Conservation (phyloP, 1,140 invertebrate species). For the Onthophagus taurus region DNA sequence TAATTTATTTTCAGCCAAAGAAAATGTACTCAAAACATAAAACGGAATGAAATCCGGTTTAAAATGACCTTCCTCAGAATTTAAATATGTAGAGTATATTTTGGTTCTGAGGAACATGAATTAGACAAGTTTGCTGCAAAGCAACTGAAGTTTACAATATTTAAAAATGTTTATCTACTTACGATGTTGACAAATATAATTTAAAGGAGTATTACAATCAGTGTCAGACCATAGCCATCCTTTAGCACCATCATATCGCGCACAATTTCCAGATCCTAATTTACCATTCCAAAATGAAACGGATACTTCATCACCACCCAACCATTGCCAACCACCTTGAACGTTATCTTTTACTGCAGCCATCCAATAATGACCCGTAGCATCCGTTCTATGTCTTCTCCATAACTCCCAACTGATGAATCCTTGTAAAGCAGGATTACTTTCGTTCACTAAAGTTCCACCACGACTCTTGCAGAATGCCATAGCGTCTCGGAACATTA, state of each 20-base stretch:
- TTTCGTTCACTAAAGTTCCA: conserved; percentile 80
- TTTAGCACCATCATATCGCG: conserved; percentile 83
- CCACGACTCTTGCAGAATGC: conserved; percentile 70
- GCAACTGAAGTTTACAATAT: not conserved
- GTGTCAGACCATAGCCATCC: conserved; percentile 94
- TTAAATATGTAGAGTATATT: too few species aligned
- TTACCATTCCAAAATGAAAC: conserved; percentile 90
- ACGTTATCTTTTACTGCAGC: conserved; percentile 78
- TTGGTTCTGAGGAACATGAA: too few species aligned
- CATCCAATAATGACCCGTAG: conserved; percentile 91
- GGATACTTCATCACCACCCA: conserved; percentile 76
- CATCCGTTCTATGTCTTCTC: conserved; percentile 80
- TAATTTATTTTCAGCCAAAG: too few species aligned
- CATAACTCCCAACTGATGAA: conserved; percentile 92
- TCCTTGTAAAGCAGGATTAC: conserved; percentile 86
- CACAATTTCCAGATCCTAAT: conserved; percentile 74
- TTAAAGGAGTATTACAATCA: conserved; percentile 73
- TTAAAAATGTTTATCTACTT: too few species aligned
- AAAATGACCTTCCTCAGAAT: too few species aligned
- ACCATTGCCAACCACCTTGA: conserved; percentile 81
- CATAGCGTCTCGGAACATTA: conserved; percentile 71
- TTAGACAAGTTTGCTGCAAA: not conserved
- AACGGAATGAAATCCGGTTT: too few species aligned
- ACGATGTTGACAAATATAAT: conserved; percentile 93
- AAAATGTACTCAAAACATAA: too few species aligned